These are phyloP conservation scores for Spodoptera exigua DNA, from an alignment of 2,888 invertebrate species.

Conservation along the genomic window DNA sequence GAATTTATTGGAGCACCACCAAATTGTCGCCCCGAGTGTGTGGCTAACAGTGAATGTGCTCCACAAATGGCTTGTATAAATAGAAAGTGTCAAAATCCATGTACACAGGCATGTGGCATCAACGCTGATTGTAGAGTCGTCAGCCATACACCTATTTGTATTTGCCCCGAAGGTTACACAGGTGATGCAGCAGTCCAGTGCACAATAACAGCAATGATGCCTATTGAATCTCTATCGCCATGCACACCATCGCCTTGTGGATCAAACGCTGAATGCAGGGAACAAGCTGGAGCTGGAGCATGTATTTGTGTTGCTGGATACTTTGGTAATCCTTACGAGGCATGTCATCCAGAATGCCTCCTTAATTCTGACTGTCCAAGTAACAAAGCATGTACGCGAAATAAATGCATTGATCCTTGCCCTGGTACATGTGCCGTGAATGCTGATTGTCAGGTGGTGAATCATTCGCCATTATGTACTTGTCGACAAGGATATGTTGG, in stretches of 20 bases:
- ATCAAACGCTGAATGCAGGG: slow-evolving; percentile 90
- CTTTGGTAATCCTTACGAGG: slow-evolving; percentile 94
- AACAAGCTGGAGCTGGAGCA: slow-evolving; percentile 89
- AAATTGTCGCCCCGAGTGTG: slow-evolving; percentile 93
- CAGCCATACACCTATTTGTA: slow-evolving; percentile 93
- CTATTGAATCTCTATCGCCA: slow-evolving; percentile 82
- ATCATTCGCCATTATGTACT: slow-evolving; percentile 92
- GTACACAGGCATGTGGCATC: slow-evolving; percentile 92
- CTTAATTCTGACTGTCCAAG: slow-evolving; percentile 93
- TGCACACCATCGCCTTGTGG: slow-evolving; percentile 91
- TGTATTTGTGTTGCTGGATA: slow-evolving; percentile 92
- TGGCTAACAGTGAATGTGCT: slow-evolving; percentile 92
- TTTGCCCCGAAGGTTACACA: slow-evolving; percentile 91
- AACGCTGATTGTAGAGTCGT: slow-evolving; percentile 93
- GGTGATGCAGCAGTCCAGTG: slow-evolving; percentile 94
- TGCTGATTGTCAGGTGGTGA: slow-evolving; percentile 93
- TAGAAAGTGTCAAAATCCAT: slow-evolving; percentile 94
- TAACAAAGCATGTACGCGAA: slow-evolving; percentile 91
- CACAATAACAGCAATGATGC: slow-evolving; percentile 63
- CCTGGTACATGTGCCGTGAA: slow-evolving; percentile 93
- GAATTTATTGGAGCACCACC: slow-evolving; percentile 92
- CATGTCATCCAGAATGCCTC: slow-evolving; percentile 93
- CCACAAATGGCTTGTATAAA: slow-evolving; percentile 92
- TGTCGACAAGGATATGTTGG: slow-evolving; percentile 92
- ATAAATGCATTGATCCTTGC: slow-evolving; percentile 94